Base-by-base conservation (phyloP, 35 echinoderm and acorn worm species). In the Ptychodera flava region DNA sequence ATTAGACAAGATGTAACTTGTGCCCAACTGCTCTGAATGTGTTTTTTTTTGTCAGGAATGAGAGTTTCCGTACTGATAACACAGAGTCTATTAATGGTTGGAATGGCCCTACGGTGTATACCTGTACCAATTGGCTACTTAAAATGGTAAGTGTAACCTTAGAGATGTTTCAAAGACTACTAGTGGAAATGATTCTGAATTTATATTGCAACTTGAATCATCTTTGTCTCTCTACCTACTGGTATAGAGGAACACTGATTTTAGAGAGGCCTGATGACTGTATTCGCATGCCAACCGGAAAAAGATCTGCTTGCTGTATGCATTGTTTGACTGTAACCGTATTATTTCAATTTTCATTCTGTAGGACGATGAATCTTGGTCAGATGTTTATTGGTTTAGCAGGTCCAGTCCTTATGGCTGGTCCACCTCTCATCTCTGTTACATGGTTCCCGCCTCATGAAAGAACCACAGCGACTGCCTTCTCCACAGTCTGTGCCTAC, bases 401-500 rank as follows among this genome's bases (percentile, higher is more conserved):
- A 35, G 90, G 89, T 29, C 95, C 95, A 32, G 85, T 93, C 0
- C 27, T 92, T 31, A 91, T 94, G 90, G 79, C 95, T 38, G 95
- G 86, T 30, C 89, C 90, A 30, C 88, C 95, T 14, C 35, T 84
- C 33, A 34, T 97, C 16, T 93, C 92, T 31, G 92, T 90, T 6
- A 85, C 81, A n/a, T 97, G 95, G 95, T 97, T 97, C 81, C 92
- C 95, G 38, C 81, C 90, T 22, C 35, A 91, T 36, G 89, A 97
- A 76, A 80, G 95, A 36, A 97, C 95, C 38, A 93, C 92, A n/a
- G 35, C 90, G 0, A 97, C 95, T 33, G 95, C 92, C 36, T 37
- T 97, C 2, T 75, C 89, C 2, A 78, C 91, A 31, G 80, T 85
- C 29, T 28, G 75, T 16, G 81, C 35, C 29, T 87, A 86, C 84